These are phyloP conservation scores for Chironomus striatipennis DNA, from an alignment of 1,140 invertebrate genomes.

Conservation along the genomic window DNA sequence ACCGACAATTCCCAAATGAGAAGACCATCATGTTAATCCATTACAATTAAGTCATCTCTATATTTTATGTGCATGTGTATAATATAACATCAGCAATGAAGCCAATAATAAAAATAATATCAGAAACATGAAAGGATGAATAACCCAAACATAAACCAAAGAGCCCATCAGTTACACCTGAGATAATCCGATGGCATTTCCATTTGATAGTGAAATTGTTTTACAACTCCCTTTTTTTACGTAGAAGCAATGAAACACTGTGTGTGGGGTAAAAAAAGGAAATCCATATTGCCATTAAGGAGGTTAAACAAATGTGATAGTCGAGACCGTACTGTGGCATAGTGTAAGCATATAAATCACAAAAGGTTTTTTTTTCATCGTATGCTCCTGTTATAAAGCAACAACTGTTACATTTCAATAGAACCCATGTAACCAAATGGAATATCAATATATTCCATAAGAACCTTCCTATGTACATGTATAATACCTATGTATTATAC, in stretches of 20 bases:
- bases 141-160: slow-evolving; percentile 11
- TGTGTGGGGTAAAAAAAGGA: background rate
- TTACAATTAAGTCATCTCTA: background rate
- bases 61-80: background rate
- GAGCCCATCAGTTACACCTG: slow-evolving; percentile 5
- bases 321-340: background rate
- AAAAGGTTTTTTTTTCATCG: background rate
- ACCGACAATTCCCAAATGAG: background rate
- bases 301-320: slow-evolving; percentile 12
- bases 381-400: background rate
- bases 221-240: background rate
- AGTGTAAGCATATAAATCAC: background rate
- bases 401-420: slow-evolving; percentile 9
- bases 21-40: background rate
- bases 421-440: no score
- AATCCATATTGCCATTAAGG: background rate
- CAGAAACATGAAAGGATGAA: background rate
- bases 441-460: no score
- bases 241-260: no score
- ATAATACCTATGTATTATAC: no score
- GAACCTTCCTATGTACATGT: no score
- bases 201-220: slow-evolving; percentile 1
- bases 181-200: background rate
- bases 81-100: background rate
- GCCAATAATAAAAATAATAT: background rate